Conservation (phyloP, 2,888 invertebrate genomes). For the Apeira syringaria region DNA sequence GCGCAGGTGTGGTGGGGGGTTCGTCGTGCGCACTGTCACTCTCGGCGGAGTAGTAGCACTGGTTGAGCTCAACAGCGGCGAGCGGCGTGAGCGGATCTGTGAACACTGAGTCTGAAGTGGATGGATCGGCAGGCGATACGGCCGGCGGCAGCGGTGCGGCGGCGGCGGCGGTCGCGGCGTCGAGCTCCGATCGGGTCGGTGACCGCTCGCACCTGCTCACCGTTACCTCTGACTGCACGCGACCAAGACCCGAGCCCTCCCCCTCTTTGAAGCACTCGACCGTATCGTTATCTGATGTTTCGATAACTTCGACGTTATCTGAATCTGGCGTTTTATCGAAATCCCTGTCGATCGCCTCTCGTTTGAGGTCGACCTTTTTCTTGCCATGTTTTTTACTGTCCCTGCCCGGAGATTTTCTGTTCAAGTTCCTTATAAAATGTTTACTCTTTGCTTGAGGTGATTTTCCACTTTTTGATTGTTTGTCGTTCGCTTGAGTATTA, state of each 20-base stretch:
- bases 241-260: constrained; percentile 47
- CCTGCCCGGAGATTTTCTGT: constrained; percentile 67
- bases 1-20: constrained; percentile 49
- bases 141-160: constrained; percentile 46
- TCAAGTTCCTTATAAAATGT: constrained; percentile 79
- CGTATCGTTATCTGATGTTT: constrained; percentile 75
- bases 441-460: constrained; percentile 81
- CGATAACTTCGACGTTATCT: constrained; percentile 73
- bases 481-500: constrained; percentile 79
- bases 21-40: constrained; percentile 78
- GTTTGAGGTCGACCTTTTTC: constrained; percentile 67
- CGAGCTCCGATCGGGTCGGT: constrained; percentile 71
- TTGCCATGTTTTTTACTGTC: constrained; percentile 71
- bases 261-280: constrained; percentile 70
- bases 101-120: constrained; percentile 89
- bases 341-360: constrained; percentile 61
- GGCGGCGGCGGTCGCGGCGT: constrained; percentile 47
- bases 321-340: constrained; percentile 77
- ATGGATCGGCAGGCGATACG: constrained; percentile 79
- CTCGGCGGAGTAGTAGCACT: constrained; percentile 85
- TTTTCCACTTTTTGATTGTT: constrained; percentile 77
- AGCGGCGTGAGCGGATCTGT: constrained; percentile 88
- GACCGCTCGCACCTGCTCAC: constrained; percentile 76
- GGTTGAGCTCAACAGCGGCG: constrained; percentile 84
- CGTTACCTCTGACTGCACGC: constrained; percentile 73